Evolutionary conservation across 1,140 invertebrate genomes (phyloP).

Genomic region (Phthorimaea operculella): DNA sequence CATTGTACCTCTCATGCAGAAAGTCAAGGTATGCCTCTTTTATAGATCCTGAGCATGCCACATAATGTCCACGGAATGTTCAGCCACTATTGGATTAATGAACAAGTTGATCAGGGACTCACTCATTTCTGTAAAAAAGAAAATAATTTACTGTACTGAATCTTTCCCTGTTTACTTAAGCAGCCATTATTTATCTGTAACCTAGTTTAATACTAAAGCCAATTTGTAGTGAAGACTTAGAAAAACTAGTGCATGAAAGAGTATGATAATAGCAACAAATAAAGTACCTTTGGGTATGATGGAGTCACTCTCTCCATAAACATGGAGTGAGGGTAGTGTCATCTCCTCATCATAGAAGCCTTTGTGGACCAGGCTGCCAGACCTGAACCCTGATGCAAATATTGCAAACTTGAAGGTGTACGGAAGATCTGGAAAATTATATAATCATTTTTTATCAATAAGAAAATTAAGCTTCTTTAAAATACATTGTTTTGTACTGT

Average conservation of each 20-base stretch:
- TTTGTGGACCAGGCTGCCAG: constrained; percentile 79
- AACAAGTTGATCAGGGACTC: constrained; percentile 76
- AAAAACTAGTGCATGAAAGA: no score
- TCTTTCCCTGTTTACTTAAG: no score
- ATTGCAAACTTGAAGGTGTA: constrained; percentile 86
- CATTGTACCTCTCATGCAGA: constrained; percentile 64
- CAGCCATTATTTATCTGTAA: no score
- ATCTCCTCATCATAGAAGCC: constrained; percentile 78
- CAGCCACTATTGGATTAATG: constrained; percentile 70
- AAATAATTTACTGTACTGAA: neutral
- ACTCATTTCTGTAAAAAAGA: constrained; percentile 75
- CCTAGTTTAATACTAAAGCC: no score
- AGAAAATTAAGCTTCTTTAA: no score
- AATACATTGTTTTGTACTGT: neutral
- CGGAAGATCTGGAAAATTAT: constrained; percentile 64
- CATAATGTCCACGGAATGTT: constrained; percentile 84
- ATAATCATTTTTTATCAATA: no score
- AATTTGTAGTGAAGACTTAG: no score
- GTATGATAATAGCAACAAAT: neutral
- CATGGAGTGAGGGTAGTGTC: constrained; percentile 79
- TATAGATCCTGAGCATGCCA: constrained; percentile 76
- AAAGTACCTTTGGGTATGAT: constrained; percentile 80
- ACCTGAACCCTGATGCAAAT: constrained; percentile 85
- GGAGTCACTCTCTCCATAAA: constrained; percentile 84
- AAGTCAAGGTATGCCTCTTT: constrained; percentile 77